Percentiles rank a stretch among this genome's conserved stretches.
Conservation (phyloP, 2,888 invertebrate genomes). For the Lasioglossum morio region DNA sequence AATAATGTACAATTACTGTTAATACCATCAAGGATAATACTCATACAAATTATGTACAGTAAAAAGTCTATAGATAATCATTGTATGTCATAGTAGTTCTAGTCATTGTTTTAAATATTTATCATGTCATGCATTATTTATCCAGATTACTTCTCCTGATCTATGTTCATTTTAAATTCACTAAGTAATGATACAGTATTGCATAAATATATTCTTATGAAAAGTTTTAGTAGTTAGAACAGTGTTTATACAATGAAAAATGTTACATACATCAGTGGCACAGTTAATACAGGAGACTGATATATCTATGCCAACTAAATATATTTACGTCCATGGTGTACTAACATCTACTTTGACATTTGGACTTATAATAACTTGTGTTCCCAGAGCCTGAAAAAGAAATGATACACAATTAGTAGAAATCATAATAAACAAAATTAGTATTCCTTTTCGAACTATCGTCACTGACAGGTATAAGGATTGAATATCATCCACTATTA, state of each 20-base stretch:
- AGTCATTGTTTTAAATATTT: background rate
- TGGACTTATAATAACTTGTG: conserved; percentile 50
- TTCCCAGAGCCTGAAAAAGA: conserved; percentile 56
- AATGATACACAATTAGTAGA: conserved; percentile 1
- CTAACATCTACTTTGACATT: conserved; percentile 65
- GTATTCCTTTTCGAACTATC: background rate
- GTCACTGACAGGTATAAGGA: too few species aligned
- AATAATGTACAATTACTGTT: background rate
- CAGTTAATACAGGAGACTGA: background rate
- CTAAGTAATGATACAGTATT: background rate
- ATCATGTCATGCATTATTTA: background rate
- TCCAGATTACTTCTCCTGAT: background rate
- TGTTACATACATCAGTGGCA: conserved; percentile 14
- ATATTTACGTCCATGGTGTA: background rate
- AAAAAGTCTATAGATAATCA: background rate
- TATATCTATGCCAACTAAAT: conserved; percentile 26
- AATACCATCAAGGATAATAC: background rate
- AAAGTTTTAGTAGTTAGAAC: background rate
- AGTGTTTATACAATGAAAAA: conserved; percentile 8
- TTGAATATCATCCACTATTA: too few species aligned
- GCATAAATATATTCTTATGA: conserved; percentile 2
- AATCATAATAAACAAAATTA: background rate
- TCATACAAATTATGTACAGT: background rate
- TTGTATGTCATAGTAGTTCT: background rate
- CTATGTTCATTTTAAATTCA: background rate